phyloP scores from a whole-genome alignment of 2,113 vertebrate species.

The Gambusia holbrooki region DNA sequence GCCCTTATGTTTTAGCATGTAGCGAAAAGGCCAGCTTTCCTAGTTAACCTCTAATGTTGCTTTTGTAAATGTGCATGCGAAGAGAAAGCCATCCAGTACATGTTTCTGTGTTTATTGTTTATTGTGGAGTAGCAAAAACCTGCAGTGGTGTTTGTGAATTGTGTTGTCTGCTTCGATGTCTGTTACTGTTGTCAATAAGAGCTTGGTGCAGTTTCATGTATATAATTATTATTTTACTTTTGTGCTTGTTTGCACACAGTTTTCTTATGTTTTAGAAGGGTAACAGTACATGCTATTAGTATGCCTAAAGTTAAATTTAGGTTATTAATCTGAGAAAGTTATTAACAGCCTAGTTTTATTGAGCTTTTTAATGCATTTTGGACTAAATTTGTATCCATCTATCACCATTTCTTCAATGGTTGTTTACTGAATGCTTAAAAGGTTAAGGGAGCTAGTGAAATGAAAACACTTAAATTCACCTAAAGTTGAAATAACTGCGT shows the following conservation, averaged over 20 bases:
- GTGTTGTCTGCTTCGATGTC: conserved; percentile 6
- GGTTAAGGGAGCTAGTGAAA: conserved; percentile 28
- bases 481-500: conserved; percentile 9
- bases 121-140: not conserved
- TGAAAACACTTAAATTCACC: conserved; percentile 8
- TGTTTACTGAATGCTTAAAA: conserved; percentile 18
- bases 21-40: conserved; percentile 59
- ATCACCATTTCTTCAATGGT: conserved; percentile 7
- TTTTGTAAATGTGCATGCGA: conserved; percentile 58
- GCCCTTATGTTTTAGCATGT: conserved; percentile 18
- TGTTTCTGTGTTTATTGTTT: conserved; percentile 32
- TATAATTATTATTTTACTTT: conserved; percentile 3
- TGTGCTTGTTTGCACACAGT: not conserved
- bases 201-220: conserved; percentile 11
- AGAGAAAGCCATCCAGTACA: conserved; percentile 56
- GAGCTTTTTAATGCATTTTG: not conserved
- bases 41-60: conserved; percentile 45
- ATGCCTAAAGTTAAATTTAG: conserved; percentile 8
- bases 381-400: conserved; percentile 5
- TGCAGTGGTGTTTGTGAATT: conserved; percentile 31
- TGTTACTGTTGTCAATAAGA: not conserved
- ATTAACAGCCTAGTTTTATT: not conserved
- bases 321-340: not conserved
- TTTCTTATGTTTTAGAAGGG: not conserved
- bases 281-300: not conserved